Evolutionary conservation across 2,797 vertebrate species (phyloP).

Genomic region (Zalophus californianus): DNA sequence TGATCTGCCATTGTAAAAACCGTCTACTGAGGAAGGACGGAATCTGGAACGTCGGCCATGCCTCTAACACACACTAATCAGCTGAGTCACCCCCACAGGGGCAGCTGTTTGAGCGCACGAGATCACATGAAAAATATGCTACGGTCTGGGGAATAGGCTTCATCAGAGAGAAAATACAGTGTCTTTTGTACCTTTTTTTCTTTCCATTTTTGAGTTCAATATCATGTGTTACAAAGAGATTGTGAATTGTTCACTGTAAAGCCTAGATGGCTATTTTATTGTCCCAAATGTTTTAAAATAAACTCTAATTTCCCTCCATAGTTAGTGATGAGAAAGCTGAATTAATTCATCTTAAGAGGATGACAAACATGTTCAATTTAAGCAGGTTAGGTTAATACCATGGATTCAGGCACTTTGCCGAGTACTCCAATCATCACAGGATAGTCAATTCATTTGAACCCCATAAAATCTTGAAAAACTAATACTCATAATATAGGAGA

Average conservation of each 20-base stretch:
- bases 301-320: conserved; percentile 11
- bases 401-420: neutral
- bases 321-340: neutral
- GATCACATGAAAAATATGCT: neutral
- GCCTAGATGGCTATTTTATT: conserved; percentile 25
- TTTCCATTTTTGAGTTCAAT: neutral
- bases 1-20: neutral
- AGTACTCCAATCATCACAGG: neutral
- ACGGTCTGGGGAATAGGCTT: neutral
- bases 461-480: neutral
- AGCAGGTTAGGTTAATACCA: neutral
- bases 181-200: neutral
- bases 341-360: conserved; percentile 10
- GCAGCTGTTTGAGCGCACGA: neutral
- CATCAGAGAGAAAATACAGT: neutral
- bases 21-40: neutral
- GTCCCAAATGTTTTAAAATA: neutral
- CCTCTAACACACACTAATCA: neutral
- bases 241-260: neutral
- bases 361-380: neutral
- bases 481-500: neutral
- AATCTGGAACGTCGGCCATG: neutral
- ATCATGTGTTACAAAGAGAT: neutral
- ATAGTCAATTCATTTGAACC: neutral
- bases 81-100: neutral